Base-by-base conservation (phyloP, 2,888 invertebrate species). In the Cephus runcator region DNA sequence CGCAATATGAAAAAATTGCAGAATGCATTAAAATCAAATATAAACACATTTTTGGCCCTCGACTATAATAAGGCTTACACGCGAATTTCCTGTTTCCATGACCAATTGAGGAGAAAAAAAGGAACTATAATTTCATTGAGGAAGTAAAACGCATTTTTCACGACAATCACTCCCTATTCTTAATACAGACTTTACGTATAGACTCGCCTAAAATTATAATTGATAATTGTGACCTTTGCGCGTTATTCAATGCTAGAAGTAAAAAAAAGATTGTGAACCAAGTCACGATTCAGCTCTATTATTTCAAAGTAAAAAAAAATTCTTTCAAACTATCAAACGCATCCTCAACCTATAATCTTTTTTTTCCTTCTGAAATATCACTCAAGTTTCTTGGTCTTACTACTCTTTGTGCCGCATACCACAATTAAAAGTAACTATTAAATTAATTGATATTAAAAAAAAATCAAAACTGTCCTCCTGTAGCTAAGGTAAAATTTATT, bases 1-100 rank as follows among this genome's bases (percentile, higher is more conserved):
- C 78, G 77, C 78, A 77, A 79, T 76, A 79, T 80, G 80, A 81
- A 80, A 80, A 80, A 79, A 80, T 80, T 80, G 77, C 23, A 56
- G 56, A 74, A 77, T 73, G 74, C 76, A 71, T 78, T 77, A 80
- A 79, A 78, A 69, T 79, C 76, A 79, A 73, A 75, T 79, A 35
- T 79, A 78, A 75, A 56, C 23, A 56, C 2, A 56, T 56, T 56
- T 6, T 56, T 56, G 56, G 23, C 56, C 23, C 9, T 56, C 56
- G 23, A 23, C 56, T 56, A 56, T 56, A 23, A 56, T 56, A 56
- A 56, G 23, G 56, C 23, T 56, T 2, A 56, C 23, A 9, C 56
- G 56, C 56, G 56, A 56, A 56, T 56, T 56, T 56, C 23, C 56
- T 23, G 23, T 56, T 56, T 23, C 56, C 23, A 4, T 56, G 56